phyloP scores from a whole-genome alignment of 1,140 invertebrate species.

The Arctopsyche grandis region DNA sequence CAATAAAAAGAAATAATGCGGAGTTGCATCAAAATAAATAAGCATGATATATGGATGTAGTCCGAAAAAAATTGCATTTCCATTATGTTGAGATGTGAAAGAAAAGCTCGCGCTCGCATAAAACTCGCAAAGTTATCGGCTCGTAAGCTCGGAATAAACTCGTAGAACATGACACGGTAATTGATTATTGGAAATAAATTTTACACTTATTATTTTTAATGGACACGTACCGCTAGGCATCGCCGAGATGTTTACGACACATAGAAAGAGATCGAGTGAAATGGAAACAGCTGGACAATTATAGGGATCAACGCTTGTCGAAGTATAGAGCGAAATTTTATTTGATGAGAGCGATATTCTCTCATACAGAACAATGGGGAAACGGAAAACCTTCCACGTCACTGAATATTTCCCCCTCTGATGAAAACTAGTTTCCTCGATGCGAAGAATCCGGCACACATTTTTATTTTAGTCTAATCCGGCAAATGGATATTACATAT shows the following conservation, averaged over 20 bases:
- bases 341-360: too few relatives aligned
- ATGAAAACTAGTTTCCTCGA: too few relatives aligned
- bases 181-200: conserved; percentile 32
- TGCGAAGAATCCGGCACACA: too few relatives aligned
- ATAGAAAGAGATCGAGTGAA: neutral
- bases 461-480: too few relatives aligned
- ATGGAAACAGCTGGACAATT: neutral
- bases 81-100: neutral
- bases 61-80: conserved; percentile 10
- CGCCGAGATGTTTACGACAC: neutral
- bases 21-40: too few relatives aligned
- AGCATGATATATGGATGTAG: too few relatives aligned
- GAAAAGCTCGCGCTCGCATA: conserved; percentile 7
- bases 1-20: too few relatives aligned
- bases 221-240: conserved; percentile 13
- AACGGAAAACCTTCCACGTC: too few relatives aligned
- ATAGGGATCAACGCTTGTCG: neutral
- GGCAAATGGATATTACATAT: too few relatives aligned
- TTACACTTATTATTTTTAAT: conserved; percentile 31
- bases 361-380: too few relatives aligned
- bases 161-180: conserved; percentile 24
- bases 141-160: conserved; percentile 28
- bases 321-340: neutral
- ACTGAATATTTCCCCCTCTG: too few relatives aligned
- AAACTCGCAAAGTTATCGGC: neutral